phyloP scores from a whole-genome alignment of 2,888 invertebrate genomes.

The Rhagium mordax region DNA sequence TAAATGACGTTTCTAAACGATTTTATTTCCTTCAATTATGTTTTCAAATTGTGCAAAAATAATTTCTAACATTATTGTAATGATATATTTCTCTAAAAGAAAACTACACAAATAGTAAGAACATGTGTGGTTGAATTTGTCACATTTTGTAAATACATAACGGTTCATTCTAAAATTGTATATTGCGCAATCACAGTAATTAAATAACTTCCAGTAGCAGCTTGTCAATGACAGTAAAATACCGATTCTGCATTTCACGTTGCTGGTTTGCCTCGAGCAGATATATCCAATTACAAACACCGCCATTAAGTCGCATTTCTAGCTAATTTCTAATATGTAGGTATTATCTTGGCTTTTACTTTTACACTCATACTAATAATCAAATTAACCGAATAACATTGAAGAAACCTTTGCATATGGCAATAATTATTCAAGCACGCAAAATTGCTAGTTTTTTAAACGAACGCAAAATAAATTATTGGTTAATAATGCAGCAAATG shows the following conservation, averaged over 20 bases:
- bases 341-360: not conserved
- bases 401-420: not conserved
- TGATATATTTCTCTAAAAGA: too few relatives aligned
- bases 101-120: too few relatives aligned
- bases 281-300: not conserved
- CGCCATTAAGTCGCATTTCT: not conserved
- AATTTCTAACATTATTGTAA: too few relatives aligned
- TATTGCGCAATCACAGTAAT: too few relatives aligned
- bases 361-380: not conserved
- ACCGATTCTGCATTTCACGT: not conserved
- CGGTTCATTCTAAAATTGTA: too few relatives aligned
- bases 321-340: not conserved
- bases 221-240: not conserved
- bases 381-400: not conserved
- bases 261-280: not conserved
- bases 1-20: too few relatives aligned
- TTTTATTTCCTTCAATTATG: too few relatives aligned
- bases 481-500: not conserved
- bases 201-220: too few relatives aligned
- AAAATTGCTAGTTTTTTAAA: not conserved
- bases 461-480: conserved; percentile 2
- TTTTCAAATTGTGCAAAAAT: too few relatives aligned
- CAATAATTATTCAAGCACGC: not conserved
- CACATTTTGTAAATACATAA: too few relatives aligned
- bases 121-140: too few relatives aligned